Conservation (phyloP, 2,113 vertebrate genomes). For the Pungitius pungitius region DNA sequence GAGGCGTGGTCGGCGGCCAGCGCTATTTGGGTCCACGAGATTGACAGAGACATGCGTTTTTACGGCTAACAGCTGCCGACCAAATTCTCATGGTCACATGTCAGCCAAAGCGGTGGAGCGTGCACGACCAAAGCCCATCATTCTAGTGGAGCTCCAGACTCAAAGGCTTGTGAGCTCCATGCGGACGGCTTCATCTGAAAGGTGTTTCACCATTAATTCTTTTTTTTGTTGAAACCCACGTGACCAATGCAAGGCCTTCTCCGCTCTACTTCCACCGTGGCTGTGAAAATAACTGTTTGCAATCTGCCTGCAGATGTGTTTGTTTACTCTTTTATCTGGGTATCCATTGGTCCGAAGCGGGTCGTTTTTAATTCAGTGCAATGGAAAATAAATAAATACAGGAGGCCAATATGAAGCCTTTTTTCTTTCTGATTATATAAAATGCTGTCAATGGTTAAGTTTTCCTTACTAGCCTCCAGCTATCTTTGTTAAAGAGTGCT, state of each 20-base stretch:
- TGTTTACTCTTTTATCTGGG: background rate
- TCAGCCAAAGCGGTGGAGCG: conserved; percentile 16
- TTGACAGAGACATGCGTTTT: conserved; percentile 52
- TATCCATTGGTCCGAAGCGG: background rate
- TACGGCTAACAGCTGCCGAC: conserved; percentile 63
- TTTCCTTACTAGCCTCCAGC: background rate
- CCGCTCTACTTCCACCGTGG: conserved; percentile 36
- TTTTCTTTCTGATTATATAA: background rate
- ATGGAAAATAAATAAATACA: background rate
- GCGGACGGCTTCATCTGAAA: conserved; percentile 21
- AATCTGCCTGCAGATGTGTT: background rate
- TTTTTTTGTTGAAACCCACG: conserved; percentile 48
- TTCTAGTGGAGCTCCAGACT: conserved; percentile 51
- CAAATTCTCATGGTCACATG: conserved; percentile 41
- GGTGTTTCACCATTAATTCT: too few relatives aligned
- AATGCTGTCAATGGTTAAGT: background rate
- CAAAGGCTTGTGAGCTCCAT: conserved; percentile 16
- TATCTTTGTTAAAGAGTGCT: background rate
- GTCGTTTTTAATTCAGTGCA: conserved; percentile 4
- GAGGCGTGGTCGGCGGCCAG: conserved; percentile 25
- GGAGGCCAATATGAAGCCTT: background rate
- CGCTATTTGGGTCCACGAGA: conserved; percentile 55
- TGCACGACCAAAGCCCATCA: conserved; percentile 20
- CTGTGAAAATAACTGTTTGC: too few relatives aligned
- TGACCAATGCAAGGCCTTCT: conserved; percentile 60